A percentile compares a stretch with the other conserved stretches of the same genome.
phyloP scores from a whole-genome alignment of 2,888 invertebrate species.

The Drosophila melanocephala region DNA sequence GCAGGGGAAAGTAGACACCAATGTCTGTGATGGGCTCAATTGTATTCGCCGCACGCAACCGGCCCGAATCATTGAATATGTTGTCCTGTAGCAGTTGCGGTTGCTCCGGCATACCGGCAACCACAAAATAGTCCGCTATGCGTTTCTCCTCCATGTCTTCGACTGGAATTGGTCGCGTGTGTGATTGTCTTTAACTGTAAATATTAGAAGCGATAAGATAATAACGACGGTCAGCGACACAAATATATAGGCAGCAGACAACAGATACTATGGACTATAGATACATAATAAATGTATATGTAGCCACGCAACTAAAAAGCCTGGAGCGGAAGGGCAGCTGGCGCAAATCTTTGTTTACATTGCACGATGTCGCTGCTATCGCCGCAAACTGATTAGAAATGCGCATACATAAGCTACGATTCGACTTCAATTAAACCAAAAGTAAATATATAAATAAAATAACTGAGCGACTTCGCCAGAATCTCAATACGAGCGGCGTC shows the following conservation, averaged over 20 bases:
- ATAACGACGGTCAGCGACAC: constrained; percentile 1
- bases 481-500: constrained; percentile 13
- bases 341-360: constrained; percentile 68
- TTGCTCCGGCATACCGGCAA: constrained; percentile 96
- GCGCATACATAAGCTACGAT: constrained; percentile 10
- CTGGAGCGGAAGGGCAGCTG: constrained; percentile 17
- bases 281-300: not conserved
- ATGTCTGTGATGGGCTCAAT: constrained; percentile 98
- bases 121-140: constrained; percentile 99
- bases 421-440: constrained; percentile 10
- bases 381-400: constrained; percentile 40
- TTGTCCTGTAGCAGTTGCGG: constrained; percentile 91
- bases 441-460: constrained; percentile 29
- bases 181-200: constrained; percentile 38
- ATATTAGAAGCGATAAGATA: constrained; percentile 49
- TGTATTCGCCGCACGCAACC: constrained; percentile 92
- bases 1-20: constrained; percentile 94
- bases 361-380: constrained; percentile 35
- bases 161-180: constrained; percentile 11
- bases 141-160: constrained; percentile 91
- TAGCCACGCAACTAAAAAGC: not conserved
- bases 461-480: constrained; percentile 23
- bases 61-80: constrained; percentile 91
- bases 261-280: not conserved
- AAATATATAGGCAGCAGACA: not conserved